Conservation (phyloP, 2,113 vertebrate genomes). For the Stigmatopora nigra region DNA sequence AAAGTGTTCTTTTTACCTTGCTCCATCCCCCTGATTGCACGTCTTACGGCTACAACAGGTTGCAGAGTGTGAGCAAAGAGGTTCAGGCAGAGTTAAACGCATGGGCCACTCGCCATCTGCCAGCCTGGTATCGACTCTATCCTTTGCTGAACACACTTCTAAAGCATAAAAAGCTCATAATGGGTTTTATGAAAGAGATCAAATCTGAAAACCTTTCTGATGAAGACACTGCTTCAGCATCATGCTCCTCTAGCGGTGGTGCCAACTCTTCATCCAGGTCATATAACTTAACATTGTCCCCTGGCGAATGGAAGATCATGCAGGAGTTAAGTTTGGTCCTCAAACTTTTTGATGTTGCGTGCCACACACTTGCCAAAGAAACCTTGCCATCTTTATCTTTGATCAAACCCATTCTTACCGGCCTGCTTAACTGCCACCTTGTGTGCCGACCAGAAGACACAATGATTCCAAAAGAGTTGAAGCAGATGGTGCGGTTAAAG, state of each 20-base stretch:
- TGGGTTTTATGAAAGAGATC: conserved; percentile 20
- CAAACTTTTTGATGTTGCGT: conserved; percentile 69
- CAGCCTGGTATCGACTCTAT: conserved; percentile 52
- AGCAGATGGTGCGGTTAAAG: conserved; percentile 56
- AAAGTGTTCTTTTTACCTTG: conserved; percentile 35
- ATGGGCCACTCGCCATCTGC: conserved; percentile 38
- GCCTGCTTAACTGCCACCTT: conserved; percentile 67
- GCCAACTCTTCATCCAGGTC: conserved; percentile 32
- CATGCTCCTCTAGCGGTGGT: conserved; percentile 20
- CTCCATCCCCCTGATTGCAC: conserved; percentile 14
- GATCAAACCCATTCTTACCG: conserved; percentile 69
- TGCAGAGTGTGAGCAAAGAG: conserved; percentile 24
- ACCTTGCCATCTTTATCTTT: conserved; percentile 66
- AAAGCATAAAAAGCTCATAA: conserved; percentile 42
- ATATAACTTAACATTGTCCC: rapidly evolving
- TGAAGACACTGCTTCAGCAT: conserved; percentile 25
- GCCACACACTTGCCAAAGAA: conserved; percentile 67
- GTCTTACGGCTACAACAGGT: conserved; percentile 10
- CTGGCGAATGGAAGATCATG: conserved; percentile 63
- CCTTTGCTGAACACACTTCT: conserved; percentile 36
- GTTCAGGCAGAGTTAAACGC: conserved; percentile 33
- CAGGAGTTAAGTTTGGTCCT: conserved; percentile 63
- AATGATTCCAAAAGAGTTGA: conserved; percentile 54
- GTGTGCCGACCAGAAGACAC: conserved; percentile 55
- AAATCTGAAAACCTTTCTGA: conserved; percentile 19